Evolutionary conservation across 2,797 vertebrate species (phyloP), one percentile per base, ranked within the genome.

Genomic region (Pelochelys cantorii): DNA sequence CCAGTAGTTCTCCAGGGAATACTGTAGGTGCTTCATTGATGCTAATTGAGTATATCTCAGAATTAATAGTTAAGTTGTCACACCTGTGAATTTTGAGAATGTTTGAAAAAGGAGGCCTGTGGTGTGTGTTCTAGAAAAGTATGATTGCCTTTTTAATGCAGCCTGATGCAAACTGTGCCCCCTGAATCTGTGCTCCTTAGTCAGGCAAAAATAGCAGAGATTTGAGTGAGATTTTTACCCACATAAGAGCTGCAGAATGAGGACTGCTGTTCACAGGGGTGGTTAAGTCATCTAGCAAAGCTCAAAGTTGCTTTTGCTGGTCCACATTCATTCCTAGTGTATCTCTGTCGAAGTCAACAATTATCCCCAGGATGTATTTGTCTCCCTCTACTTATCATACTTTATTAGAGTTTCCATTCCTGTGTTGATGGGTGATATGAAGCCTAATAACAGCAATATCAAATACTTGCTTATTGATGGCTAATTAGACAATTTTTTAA

Each of bases 291-390:
- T 4, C 81, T 11, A 53, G 55, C 29, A n/a, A 80, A 82, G 81
- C 89, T 60, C 1, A 0, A 55, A 20, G 42, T 12, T 80, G 54
- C 29, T 84, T 56, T 0, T 57, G 84, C 15, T 83, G 37, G 23
- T 84, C 92, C 34, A 57, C 25, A 82, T 62, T 57, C 68, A 4
- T 31, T 85, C 17, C 68, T 52, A 29, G 74, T 27, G 13, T 52
- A 77, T 25, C 42, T 42, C 74, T 77, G 71, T 27, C 34, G 65
- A 71, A 48, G 42, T 77, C 42, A 29, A 48, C 25, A 52, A 52
- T 94, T n/a, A 89, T 25, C 17, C 0, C 0, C 75, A 42, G 74
- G 71, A 4, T 0, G 31, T 27, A 53, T 84, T 85, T 79, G 53
- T 57, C 57, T 80, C 18, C n/a, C 25, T 65, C 25, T 55, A 5